A percentile compares a stretch with the other conserved stretches of the same genome.
Conservation (phyloP, 2,888 invertebrate genomes). For the Apodemia hepburni region DNA sequence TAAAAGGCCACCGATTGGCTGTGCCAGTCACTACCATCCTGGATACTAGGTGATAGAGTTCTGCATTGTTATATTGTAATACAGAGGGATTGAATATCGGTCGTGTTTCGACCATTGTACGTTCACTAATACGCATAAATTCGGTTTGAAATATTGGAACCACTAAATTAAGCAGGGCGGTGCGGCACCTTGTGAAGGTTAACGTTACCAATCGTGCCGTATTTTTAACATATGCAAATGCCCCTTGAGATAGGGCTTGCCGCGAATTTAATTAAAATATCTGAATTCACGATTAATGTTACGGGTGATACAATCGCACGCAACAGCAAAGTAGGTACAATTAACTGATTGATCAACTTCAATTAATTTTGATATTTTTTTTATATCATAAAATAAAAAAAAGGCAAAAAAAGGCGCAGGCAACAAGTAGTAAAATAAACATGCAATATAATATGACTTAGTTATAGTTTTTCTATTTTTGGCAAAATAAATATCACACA, state of each 20-base stretch:
- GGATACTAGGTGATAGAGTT: too few species aligned
- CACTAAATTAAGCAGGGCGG: background rate
- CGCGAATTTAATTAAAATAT: slow-evolving; percentile 7
- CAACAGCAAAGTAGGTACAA: background rate
- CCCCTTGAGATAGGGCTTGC: slow-evolving; percentile 11
- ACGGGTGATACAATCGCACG: background rate
- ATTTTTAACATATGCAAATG: slow-evolving; percentile 14
- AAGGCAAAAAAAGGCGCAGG: too few species aligned
- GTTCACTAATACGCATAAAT: slow-evolving; percentile 8
- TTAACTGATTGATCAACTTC: too few species aligned
- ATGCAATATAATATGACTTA: too few species aligned
- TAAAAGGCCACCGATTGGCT: too few species aligned
- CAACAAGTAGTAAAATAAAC: too few species aligned
- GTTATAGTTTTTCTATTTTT: too few species aligned
- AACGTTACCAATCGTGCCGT: slow-evolving; percentile 5
- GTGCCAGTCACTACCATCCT: too few species aligned
- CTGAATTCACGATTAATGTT: background rate
- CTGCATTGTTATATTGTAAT: too few species aligned
- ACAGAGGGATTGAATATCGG: background rate
- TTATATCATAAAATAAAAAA: too few species aligned
- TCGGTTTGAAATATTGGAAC: slow-evolving; percentile 2
- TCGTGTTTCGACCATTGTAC: slow-evolving; percentile 4
- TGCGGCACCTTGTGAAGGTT: background rate
- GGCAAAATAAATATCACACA: too few species aligned
- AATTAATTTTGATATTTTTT: too few species aligned